Evolutionary conservation across 1,140 invertebrate species (phyloP).

Genomic region (Drosophila azteca): DNA sequence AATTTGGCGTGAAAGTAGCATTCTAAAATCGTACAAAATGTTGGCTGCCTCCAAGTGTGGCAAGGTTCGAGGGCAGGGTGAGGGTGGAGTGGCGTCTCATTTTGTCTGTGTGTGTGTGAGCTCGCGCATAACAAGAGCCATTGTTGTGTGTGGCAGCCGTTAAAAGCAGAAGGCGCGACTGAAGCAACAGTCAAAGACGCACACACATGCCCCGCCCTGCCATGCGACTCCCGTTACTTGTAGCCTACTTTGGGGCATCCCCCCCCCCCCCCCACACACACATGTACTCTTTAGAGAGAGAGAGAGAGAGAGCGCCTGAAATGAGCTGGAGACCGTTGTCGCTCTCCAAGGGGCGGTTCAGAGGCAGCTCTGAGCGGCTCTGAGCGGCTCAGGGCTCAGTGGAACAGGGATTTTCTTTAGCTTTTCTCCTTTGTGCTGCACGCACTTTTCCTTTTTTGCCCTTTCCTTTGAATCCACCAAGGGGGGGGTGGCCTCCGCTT

Average conservation of each 20-base stretch:
- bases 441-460: slow-evolving; percentile 57
- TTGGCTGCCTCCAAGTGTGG: neutral
- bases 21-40: slow-evolving; percentile 69
- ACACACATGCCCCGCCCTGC: neutral
- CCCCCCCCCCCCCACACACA: neutral
- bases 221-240: slow-evolving; percentile 38
- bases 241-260: slow-evolving; percentile 49
- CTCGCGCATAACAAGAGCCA: slow-evolving; percentile 68
- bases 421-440: slow-evolving; percentile 28
- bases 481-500: slow-evolving; percentile 10
- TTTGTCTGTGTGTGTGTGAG: slow-evolving; percentile 40
- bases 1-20: slow-evolving; percentile 81
- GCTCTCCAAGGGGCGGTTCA: slow-evolving; percentile 32
- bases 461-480: slow-evolving; percentile 17
- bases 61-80: neutral
- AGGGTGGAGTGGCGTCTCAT: neutral
- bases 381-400: slow-evolving; percentile 25
- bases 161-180: slow-evolving; percentile 70
- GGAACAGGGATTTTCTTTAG: slow-evolving; percentile 10
- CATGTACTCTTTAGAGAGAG: slow-evolving; percentile 1
- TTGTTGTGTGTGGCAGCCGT: slow-evolving; percentile 46
- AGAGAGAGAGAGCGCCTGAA: slow-evolving; percentile 31
- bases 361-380: slow-evolving; percentile 38
- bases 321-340: slow-evolving; percentile 12
- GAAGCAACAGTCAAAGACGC: slow-evolving; percentile 68